Evolutionary conservation across 2,888 invertebrate genomes (phyloP).

Genomic region (Drosophila formosana): DNA sequence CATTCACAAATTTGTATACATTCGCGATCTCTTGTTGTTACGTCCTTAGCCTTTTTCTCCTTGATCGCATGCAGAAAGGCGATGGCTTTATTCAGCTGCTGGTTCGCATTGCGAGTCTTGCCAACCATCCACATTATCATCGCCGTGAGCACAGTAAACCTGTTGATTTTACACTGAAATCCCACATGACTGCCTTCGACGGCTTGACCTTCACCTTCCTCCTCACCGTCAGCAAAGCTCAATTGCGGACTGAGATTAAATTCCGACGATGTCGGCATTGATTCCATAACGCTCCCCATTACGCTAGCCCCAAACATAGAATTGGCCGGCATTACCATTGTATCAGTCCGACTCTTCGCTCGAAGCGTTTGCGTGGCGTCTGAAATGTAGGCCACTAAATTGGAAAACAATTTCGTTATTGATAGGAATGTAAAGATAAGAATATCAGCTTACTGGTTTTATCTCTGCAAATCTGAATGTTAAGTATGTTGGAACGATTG

Average conservation of each 20-base stretch:
- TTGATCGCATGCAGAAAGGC: slow-evolving; percentile 65
- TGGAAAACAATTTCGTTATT: not conserved
- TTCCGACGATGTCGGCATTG: slow-evolving; percentile 37
- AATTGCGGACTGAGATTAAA: not conserved
- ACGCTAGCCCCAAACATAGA: slow-evolving; percentile 18
- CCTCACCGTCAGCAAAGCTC: not conserved
- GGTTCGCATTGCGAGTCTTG: slow-evolving; percentile 68
- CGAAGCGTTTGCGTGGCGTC: slow-evolving; percentile 69
- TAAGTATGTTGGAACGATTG: slow-evolving; percentile 90
- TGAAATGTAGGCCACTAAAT: slow-evolving; percentile 72
- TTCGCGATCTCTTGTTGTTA: slow-evolving; percentile 63
- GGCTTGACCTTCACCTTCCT: slow-evolving; percentile 19
- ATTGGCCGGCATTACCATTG: not conserved
- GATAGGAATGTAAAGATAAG: not conserved
- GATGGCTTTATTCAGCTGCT: slow-evolving; percentile 73
- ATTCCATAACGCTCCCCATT: slow-evolving; percentile 24
- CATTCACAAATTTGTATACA: slow-evolving; percentile 82
- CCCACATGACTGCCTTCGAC: slow-evolving; percentile 40
- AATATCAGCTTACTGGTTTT: slow-evolving; percentile 65
- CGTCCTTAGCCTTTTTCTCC: slow-evolving; percentile 69
- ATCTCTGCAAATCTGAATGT: slow-evolving; percentile 86
- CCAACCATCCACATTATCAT: slow-evolving; percentile 84
- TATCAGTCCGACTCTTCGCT: slow-evolving; percentile 35
- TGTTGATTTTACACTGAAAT: slow-evolving; percentile 79
- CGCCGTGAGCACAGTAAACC: slow-evolving; percentile 83